Conservation (phyloP, 2,113 vertebrate species). For the Scomber scombrus region DNA sequence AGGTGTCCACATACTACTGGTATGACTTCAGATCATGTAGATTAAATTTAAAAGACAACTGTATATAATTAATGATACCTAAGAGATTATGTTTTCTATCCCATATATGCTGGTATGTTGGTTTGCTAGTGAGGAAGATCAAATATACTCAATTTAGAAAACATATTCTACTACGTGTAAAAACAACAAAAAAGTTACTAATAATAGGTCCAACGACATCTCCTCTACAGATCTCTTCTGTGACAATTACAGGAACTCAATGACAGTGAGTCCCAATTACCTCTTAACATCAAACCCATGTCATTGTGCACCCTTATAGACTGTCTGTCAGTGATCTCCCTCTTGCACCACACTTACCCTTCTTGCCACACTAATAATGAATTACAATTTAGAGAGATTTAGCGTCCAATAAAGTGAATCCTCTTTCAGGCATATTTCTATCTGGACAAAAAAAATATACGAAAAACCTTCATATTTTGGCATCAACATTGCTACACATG, state of each 20-base stretch:
- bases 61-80: background rate
- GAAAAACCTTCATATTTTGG: background rate
- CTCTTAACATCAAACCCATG: background rate
- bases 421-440: background rate
- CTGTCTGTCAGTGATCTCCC: background rate
- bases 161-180: background rate
- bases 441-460: background rate
- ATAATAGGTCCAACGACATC: background rate
- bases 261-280: constrained; percentile 19
- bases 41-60: background rate
- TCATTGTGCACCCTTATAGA: background rate
- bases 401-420: background rate
- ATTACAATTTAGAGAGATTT: background rate
- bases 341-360: background rate
- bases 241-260: background rate
- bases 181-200: background rate
- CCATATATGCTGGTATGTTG: no score
- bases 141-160: background rate
- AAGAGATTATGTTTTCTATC: background rate
- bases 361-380: background rate
- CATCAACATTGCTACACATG: background rate
- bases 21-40: background rate
- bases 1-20: background rate
- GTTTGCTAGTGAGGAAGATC: background rate
- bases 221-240: background rate